Evolutionary conservation across 2,113 vertebrate genomes (phyloP).

Genomic region (Aptenodytes patagonicus): DNA sequence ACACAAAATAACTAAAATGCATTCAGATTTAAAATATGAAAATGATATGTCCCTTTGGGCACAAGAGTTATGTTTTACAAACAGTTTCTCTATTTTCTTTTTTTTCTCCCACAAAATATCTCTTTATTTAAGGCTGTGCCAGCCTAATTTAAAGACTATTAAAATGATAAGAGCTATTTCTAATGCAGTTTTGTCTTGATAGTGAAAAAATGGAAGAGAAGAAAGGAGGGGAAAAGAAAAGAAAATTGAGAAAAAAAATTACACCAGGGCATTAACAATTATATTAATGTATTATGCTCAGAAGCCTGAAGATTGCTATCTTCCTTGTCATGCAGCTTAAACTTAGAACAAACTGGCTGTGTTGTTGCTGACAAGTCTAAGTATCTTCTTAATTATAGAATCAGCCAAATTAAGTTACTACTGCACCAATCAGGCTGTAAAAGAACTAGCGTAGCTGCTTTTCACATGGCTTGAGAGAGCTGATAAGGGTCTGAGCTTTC

Average conservation of each 20-base stretch:
- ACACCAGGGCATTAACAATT: not conserved
- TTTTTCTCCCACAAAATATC: conserved; percentile 45
- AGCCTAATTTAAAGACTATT: conserved; percentile 58
- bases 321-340: conserved; percentile 45
- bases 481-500: not conserved
- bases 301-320: conserved; percentile 6
- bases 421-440: not conserved
- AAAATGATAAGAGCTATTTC: conserved; percentile 52
- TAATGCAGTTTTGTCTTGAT: conserved; percentile 9
- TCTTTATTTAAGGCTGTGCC: conserved; percentile 65
- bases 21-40: conserved; percentile 74
- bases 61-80: conserved; percentile 71
- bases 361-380: conserved; percentile 42
- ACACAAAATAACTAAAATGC: conserved; percentile 70
- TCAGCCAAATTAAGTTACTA: conserved; percentile 11
- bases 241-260: not conserved
- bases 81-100: conserved; percentile 60
- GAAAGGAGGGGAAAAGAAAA: not conserved
- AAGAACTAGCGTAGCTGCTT: not conserved
- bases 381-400: conserved; percentile 50
- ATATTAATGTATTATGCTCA: conserved; percentile 25
- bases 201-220: not conserved
- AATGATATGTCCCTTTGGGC: conserved; percentile 74
- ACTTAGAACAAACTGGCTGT: conserved; percentile 3
- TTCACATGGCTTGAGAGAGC: not conserved